Evolutionary conservation across 1,140 invertebrate genomes (phyloP).

Genomic region (Armadillidium nasatum): DNA sequence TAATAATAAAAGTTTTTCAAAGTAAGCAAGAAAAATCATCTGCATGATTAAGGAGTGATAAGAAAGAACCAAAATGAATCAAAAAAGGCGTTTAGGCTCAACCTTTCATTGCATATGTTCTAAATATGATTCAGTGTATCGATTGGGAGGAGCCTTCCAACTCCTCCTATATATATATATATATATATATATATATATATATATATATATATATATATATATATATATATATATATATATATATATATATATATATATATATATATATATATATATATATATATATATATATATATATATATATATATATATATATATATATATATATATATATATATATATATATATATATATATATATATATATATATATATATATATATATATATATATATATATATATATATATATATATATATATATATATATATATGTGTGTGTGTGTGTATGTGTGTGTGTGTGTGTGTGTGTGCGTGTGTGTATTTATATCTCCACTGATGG

Average conservation of each 20-base stretch:
- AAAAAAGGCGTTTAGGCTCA: too few species aligned
- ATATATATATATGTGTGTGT: neutral
- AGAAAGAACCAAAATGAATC: too few species aligned
- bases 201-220: constrained; percentile 15
- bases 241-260: constrained; percentile 15
- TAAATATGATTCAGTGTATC: too few species aligned
- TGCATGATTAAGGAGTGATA: too few species aligned
- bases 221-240: constrained; percentile 13
- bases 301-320: neutral
- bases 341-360: constrained; percentile 15
- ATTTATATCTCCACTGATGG: too few species aligned
- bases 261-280: neutral
- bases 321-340: constrained; percentile 1
- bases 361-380: constrained; percentile 13
- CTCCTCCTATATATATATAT: neutral
- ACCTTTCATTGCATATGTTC: too few species aligned
- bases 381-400: constrained; percentile 15
- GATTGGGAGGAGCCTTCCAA: too few species aligned
- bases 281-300: neutral
- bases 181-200: constrained; percentile 15
- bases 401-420: constrained; percentile 15
- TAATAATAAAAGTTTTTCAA: too few species aligned
- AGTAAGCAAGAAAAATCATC: too few species aligned
- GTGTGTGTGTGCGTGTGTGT: too few species aligned
- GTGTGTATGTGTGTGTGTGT: neutral